Conservation (phyloP, 2,888 invertebrate species). For the Diaphora mendica region DNA sequence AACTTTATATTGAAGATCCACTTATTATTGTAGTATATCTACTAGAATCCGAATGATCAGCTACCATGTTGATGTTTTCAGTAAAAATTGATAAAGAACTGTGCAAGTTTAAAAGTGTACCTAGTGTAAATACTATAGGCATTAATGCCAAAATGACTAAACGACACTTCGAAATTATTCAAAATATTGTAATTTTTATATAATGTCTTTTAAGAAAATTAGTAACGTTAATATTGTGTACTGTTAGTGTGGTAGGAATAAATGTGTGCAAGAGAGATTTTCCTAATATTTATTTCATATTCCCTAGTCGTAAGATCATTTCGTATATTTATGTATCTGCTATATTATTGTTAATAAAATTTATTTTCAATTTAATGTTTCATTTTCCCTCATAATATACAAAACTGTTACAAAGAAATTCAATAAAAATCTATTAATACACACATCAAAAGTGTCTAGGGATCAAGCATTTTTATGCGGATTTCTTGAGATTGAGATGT, state of each 20-base stretch:
- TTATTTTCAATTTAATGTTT: constrained; percentile 17
- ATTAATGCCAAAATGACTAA: background rate
- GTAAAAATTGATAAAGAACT: background rate
- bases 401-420: too few relatives aligned
- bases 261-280: constrained; percentile 34
- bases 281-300: constrained; percentile 50
- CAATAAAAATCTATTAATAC: background rate
- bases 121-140: background rate
- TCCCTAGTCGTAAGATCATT: constrained; percentile 43
- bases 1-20: background rate
- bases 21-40: background rate
- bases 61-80: background rate
- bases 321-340: constrained; percentile 33
- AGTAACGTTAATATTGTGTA: constrained; percentile 15
- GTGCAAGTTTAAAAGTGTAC: background rate
- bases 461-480: too few relatives aligned
- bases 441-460: too few relatives aligned
- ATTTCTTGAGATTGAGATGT: too few relatives aligned
- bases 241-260: constrained; percentile 37
- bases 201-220: constrained; percentile 16
- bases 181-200: constrained; percentile 24
- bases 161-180: constrained; percentile 5
- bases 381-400: constrained; percentile 1
- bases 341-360: constrained; percentile 48
- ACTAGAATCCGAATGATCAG: background rate